Evolutionary conservation across 2,888 invertebrate species (phyloP).

Genomic region (Quadroppia sp.): DNA sequence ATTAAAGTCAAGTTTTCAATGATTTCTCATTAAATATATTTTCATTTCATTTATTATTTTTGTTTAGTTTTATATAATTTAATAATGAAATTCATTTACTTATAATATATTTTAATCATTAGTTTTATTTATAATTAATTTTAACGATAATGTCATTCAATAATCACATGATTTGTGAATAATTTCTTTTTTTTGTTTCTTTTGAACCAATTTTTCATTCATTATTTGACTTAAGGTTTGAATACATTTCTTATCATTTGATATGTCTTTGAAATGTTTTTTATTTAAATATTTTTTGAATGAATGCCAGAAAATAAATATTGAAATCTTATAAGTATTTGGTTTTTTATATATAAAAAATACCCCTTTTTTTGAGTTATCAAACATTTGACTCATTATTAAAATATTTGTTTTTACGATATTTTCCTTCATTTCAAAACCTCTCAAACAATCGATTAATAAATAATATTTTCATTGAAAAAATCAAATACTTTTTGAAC

Average conservation of each 20-base stretch:
- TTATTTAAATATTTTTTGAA: not conserved
- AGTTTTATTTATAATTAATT: too few relatives aligned
- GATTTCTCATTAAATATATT: too few relatives aligned
- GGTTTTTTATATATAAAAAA: too few relatives aligned
- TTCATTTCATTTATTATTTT: too few relatives aligned
- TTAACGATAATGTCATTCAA: not conserved
- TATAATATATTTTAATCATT: not conserved
- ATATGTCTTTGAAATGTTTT: not conserved
- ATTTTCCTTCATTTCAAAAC: too few relatives aligned
- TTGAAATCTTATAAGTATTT: too few relatives aligned
- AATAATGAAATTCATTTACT: not conserved
- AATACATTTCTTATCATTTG: not conserved
- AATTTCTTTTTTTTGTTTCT: too few relatives aligned
- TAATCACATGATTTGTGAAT: not conserved
- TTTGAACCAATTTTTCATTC: not conserved
- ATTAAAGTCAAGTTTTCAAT: too few relatives aligned
- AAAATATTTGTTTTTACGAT: too few relatives aligned
- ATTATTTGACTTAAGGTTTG: not conserved
- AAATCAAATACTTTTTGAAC: not conserved
- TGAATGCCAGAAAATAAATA: not conserved
- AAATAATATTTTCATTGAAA: not conserved
- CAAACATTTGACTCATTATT: too few relatives aligned
- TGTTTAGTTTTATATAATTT: not conserved
- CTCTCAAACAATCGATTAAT: too few relatives aligned
- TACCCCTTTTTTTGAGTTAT: too few relatives aligned